Conservation (phyloP, 2,797 vertebrate genomes). For the Scolopax bukidnonensis region DNA sequence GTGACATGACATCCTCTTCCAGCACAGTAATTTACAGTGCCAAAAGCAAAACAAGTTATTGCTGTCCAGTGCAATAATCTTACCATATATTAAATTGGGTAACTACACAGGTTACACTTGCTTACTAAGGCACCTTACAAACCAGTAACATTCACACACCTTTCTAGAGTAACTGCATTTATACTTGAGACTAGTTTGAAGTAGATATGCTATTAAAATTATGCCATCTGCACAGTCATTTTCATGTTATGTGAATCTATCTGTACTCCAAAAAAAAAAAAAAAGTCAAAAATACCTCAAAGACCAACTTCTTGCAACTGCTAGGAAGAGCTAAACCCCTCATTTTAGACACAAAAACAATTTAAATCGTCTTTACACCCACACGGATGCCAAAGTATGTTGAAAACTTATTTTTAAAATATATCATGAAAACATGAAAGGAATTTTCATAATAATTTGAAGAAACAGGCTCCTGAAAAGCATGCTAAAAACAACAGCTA, state of each 20-base stretch:
- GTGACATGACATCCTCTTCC: constrained; percentile 15
- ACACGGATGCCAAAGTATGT: fast-evolving
- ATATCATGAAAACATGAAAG: neutral
- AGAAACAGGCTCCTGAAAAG: neutral
- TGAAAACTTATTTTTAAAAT: neutral
- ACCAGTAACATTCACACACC: neutral
- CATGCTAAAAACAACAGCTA: neutral
- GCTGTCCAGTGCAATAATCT: neutral
- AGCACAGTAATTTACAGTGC: constrained; percentile 10
- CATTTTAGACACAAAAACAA: neutral
- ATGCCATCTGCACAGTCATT: neutral
- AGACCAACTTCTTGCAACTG: neutral
- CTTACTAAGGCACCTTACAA: neutral
- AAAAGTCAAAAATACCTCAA: neutral
- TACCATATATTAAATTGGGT: neutral
- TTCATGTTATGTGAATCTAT: neutral
- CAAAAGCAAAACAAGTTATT: constrained; percentile 46
- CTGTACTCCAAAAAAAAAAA: neutral
- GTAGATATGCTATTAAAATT: neutral
- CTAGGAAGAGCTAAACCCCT: neutral
- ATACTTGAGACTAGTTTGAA: neutral
- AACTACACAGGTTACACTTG: neutral
- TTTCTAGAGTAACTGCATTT: neutral
- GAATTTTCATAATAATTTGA: neutral
- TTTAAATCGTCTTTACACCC: neutral